phyloP scores from a whole-genome alignment of 2,113 vertebrate species.

The Macrotus californicus region DNA sequence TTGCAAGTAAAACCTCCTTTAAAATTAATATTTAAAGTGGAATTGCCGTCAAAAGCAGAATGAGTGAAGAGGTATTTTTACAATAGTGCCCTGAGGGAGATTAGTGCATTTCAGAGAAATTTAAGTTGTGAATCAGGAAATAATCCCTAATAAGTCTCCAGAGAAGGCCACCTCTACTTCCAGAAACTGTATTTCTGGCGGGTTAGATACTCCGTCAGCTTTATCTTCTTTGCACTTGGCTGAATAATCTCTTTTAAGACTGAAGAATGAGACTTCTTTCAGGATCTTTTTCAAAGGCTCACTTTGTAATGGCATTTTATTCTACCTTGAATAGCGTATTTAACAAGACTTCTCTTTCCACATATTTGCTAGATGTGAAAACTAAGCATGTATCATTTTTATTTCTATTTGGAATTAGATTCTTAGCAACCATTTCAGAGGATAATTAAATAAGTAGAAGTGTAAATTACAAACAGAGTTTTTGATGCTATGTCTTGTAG shows the following conservation, averaged over 20 bases:
- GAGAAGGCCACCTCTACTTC: not conserved
- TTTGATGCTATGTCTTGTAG: not conserved
- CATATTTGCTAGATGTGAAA: not conserved
- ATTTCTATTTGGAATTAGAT: not conserved
- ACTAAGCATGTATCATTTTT: not conserved
- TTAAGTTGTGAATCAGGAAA: not conserved
- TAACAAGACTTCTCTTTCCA: not conserved
- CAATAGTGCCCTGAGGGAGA: not conserved
- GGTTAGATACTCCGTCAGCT: not conserved
- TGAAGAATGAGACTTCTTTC: not conserved
- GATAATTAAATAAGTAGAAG: not conserved
- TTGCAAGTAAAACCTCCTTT: constrained; percentile 37
- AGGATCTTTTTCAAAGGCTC: not conserved
- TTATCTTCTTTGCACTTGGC: not conserved
- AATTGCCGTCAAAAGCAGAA: constrained; percentile 27
- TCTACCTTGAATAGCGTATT: not conserved
- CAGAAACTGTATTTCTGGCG: not conserved
- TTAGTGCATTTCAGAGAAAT: constrained; percentile 23
- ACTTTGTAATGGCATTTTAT: not conserved
- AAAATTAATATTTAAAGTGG: constrained; percentile 52
- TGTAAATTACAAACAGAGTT: not conserved
- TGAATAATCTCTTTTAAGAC: not conserved
- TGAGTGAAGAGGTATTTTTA: constrained; percentile 15
- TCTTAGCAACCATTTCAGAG: not conserved
- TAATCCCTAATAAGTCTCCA: constrained; percentile 20